A percentile compares a stretch with the other conserved stretches of the same genome.
Conservation (phyloP, 2,888 invertebrate genomes). For the Neoascia interrupta region DNA sequence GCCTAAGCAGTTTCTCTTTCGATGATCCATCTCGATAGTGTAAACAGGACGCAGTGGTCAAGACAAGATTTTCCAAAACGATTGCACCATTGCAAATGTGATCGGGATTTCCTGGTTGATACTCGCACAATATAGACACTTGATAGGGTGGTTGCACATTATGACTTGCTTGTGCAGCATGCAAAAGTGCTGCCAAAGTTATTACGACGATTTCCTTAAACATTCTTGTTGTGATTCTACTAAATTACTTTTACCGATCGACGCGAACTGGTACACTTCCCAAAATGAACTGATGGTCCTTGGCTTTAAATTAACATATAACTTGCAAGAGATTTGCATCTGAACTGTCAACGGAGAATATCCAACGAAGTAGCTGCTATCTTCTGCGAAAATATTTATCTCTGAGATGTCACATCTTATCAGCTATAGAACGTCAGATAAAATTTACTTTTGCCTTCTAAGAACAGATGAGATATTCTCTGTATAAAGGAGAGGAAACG, state of each 20-base stretch:
- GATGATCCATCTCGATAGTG: constrained; percentile 56
- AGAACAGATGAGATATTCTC: constrained; percentile 4
- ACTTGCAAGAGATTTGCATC: neutral
- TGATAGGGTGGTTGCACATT: constrained; percentile 68
- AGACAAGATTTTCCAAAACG: constrained; percentile 71
- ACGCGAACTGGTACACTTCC: constrained; percentile 30
- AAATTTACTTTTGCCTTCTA: constrained; percentile 5
- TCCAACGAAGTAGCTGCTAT: no score
- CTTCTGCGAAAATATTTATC: constrained; percentile 15
- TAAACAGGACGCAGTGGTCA: constrained; percentile 72
- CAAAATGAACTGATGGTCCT: constrained; percentile 19
- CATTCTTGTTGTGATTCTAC: constrained; percentile 2
- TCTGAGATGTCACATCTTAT: constrained; percentile 19
- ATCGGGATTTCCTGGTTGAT: constrained; percentile 49
- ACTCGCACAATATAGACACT: constrained; percentile 69
- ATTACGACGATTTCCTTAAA: neutral
- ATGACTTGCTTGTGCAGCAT: neutral
- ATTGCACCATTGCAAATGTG: constrained; percentile 73
- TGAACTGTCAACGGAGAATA: no score
- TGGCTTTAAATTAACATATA: constrained; percentile 7
- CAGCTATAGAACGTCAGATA: constrained; percentile 11
- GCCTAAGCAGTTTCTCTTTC: constrained; percentile 14
- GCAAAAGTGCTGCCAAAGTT: constrained; percentile 6
- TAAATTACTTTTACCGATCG: no score
- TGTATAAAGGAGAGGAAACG: no score